Evolutionary conservation across 1,140 invertebrate species (phyloP), one percentile per base, ranked within the genome.

Genomic region (Drosophila orosa): DNA sequence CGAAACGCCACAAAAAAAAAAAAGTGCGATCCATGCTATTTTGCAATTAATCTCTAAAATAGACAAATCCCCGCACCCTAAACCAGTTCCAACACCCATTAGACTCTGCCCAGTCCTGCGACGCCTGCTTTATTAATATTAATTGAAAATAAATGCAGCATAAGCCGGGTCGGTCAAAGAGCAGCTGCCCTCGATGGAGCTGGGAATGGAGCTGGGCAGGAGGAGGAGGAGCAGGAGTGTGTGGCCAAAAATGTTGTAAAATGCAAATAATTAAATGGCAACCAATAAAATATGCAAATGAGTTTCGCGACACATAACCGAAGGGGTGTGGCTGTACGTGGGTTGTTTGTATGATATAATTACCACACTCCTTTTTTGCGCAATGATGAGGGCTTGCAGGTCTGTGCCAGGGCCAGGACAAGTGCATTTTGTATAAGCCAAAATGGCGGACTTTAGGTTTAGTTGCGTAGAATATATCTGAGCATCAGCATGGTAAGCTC

Each of bases 221-320:
- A 5, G 31, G 31, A n/a, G 19, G 10, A 13, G 29, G 6, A 1
- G 47, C 5, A 15, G 15, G 40, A 12, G 39, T 19, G 19, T 19
- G 52, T 52, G 56, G 59, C 69, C 75, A 75, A 84, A 83, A 80
- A 78, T 77, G 39, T 65, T 61, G 84, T 77, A 84, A 87, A 83
- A 87, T 87, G 84, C 76, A 84, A 89, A 87, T 87, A 89, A 87
- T 87, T 89, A 89, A 87, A 89, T 84, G 80, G 67, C 84, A 84
- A 74, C 85, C 80, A 89, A 89, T 89, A 80, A 89, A 89, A 89
- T 89, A 89, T 89, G 84, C 69, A 89, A 89, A 89, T 89, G 80
- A 89, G 77, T 80, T 78, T 57, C 29, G 54, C 29, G 56, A 74
- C 78, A 69, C 61, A 75, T 35, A 56, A 42, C 39, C 54, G 19